These are phyloP conservation scores for Phrynosoma blainvillii DNA, from an alignment of 2,113 vertebrate species.

Conservation along the genomic window DNA sequence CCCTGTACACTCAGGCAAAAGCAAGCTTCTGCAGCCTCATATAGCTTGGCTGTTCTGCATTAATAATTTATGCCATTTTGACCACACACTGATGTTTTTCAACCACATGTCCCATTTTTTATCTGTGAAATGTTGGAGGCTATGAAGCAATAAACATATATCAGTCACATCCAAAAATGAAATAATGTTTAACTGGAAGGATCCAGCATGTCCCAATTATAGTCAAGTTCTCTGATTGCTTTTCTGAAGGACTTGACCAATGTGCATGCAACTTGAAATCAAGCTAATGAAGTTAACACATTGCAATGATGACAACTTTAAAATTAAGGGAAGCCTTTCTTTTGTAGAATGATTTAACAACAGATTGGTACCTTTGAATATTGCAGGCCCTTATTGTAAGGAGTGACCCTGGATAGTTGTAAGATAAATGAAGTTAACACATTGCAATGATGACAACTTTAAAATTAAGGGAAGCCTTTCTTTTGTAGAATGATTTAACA, in stretches of 20 bases:
- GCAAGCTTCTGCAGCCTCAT: too few species aligned
- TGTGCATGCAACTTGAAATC: neutral
- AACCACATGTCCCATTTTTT: too few species aligned
- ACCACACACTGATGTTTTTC: too few species aligned
- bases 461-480: neutral
- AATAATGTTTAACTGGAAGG: neutral
- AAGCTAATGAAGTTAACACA: neutral
- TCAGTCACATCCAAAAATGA: neutral
- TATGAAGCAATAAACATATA: too few species aligned
- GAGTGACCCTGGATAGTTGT: slow-evolving; percentile 4
- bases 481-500: slow-evolving; percentile 4
- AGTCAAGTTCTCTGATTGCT: neutral
- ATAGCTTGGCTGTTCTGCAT: too few species aligned
- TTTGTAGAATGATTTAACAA: slow-evolving; percentile 1
- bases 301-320: neutral
- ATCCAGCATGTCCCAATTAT: neutral
- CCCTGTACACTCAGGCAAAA: too few species aligned
- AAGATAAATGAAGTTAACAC: slow-evolving; percentile 18
- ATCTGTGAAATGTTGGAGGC: too few species aligned
- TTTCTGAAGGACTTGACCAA: neutral
- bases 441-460: neutral
- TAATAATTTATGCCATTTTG: too few species aligned
- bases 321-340: neutral
- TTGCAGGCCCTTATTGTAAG: neutral
- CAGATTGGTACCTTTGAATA: neutral